phyloP scores from a whole-genome alignment of 2,113 vertebrate genomes.

The Crotalus helleri region DNA sequence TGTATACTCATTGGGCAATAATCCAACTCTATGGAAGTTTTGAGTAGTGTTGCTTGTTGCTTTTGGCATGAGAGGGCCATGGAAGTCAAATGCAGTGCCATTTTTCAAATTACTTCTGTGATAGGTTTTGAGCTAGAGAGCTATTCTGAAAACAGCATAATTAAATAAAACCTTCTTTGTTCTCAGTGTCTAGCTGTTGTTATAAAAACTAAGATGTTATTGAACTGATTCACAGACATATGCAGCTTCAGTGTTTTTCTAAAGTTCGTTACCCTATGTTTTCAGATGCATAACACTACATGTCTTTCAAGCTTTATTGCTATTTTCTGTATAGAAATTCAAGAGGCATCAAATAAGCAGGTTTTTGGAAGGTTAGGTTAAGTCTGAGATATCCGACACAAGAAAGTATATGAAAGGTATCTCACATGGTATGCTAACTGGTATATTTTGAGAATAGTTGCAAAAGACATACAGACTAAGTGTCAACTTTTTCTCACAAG shows the following conservation, averaged over 20 bases:
- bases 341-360: conserved; percentile 10
- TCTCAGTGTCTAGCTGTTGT: not conserved
- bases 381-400: conserved; percentile 18
- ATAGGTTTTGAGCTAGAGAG: conserved; percentile 10
- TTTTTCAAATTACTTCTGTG: not conserved
- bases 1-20: conserved; percentile 40
- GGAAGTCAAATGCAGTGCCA: conserved; percentile 1
- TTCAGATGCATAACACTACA: not conserved
- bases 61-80: conserved; percentile 2
- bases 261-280: not conserved
- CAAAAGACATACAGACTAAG: conserved; percentile 25
- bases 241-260: conserved; percentile 20
- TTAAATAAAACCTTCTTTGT: conserved; percentile 2
- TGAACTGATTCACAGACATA: conserved; percentile 4
- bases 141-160: not conserved
- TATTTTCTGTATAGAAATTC: conserved; percentile 21
- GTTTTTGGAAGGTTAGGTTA: not conserved
- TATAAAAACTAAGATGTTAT: not conserved
- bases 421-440: not conserved
- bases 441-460: not conserved
- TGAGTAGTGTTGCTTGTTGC: conserved; percentile 31
- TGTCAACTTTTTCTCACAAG: conserved; percentile 46
- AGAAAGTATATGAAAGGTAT: not conserved
- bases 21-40: conserved; percentile 45
- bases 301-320: conserved; percentile 13